Evolutionary conservation across 2,888 invertebrate species (phyloP).

Genomic region (Xanthorhoe spadicearia): DNA sequence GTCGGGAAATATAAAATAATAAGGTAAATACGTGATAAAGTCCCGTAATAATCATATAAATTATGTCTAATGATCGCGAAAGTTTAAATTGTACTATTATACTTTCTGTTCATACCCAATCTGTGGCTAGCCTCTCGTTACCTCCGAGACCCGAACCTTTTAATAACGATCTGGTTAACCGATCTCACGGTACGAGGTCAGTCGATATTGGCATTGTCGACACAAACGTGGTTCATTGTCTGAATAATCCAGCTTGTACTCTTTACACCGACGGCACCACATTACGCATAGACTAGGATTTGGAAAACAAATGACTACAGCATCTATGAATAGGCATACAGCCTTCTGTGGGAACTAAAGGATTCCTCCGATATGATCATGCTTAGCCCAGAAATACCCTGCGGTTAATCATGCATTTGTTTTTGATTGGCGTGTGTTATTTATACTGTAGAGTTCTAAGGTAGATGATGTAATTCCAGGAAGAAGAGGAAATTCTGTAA

Average conservation of each 20-base stretch:
- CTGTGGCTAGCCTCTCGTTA: background rate
- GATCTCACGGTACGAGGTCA: conserved; percentile 54
- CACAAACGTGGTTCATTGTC: conserved; percentile 32
- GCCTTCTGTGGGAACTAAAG: conserved; percentile 21
- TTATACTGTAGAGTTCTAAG: background rate
- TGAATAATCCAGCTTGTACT: conserved; percentile 24
- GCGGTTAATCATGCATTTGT: background rate
- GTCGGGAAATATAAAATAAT: too few species aligned
- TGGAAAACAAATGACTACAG: conserved; percentile 37
- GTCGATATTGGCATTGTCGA: conserved; percentile 43
- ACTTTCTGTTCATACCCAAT: conserved; percentile 7
- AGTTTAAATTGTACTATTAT: too few species aligned
- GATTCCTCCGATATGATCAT: conserved; percentile 17
- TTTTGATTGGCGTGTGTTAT: background rate
- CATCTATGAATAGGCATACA: conserved; percentile 26
- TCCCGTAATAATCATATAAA: too few species aligned
- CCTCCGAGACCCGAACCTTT: conserved; percentile 31
- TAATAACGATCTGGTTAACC: conserved; percentile 39
- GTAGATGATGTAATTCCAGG: too few species aligned
- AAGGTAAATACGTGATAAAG: too few species aligned
- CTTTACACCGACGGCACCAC: conserved; percentile 24
- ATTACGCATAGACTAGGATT: conserved; percentile 25
- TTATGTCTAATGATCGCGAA: too few species aligned
- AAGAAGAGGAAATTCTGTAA: too few species aligned
- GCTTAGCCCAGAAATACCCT: too few species aligned